phyloP scores from a whole-genome alignment of 92 coral and sea anemone genomes.

The Montipora capitata region DNA sequence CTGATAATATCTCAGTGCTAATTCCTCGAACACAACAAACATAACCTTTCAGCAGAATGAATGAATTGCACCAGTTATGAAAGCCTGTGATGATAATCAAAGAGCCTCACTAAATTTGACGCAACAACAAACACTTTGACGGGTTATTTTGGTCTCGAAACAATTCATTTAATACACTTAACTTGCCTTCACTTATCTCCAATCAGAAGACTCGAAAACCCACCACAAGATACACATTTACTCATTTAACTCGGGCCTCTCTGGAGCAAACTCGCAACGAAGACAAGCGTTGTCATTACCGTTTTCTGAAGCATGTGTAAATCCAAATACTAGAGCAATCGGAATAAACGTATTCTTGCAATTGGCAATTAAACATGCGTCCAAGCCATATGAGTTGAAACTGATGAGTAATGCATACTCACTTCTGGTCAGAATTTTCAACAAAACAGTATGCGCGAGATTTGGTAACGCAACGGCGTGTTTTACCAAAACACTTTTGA shows the following conservation, averaged over 20 bases:
- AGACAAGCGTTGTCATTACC: not conserved
- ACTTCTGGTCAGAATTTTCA: slow-evolving; percentile 25
- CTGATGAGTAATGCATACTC: not conserved
- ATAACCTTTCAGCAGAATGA: no score
- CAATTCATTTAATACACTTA: slow-evolving; percentile 6
- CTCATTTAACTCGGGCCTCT: not conserved
- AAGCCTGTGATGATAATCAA: no score
- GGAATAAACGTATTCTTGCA: not conserved
- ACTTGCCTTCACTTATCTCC: slow-evolving; percentile 35
- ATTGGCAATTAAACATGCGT: not conserved
- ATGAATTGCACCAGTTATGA: no score
- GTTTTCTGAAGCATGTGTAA: not conserved
- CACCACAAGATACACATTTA: not conserved
- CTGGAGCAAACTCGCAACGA: not conserved
- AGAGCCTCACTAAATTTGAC: not conserved
- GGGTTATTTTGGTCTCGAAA: not conserved
- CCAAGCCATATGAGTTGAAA: not conserved
- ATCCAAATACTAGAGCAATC: not conserved
- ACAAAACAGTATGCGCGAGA: slow-evolving; percentile 46
- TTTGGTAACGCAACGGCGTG: slow-evolving; percentile 41
- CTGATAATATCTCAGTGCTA: not conserved
- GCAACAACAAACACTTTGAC: no score
- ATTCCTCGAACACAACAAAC: slow-evolving; percentile 6
- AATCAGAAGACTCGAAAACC: slow-evolving; percentile 16
- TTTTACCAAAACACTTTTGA: no score